A percentile compares a stretch with the other conserved stretches of the same genome.
Conservation (phyloP, 2,797 vertebrate species). For the Acomys russatus region DNA sequence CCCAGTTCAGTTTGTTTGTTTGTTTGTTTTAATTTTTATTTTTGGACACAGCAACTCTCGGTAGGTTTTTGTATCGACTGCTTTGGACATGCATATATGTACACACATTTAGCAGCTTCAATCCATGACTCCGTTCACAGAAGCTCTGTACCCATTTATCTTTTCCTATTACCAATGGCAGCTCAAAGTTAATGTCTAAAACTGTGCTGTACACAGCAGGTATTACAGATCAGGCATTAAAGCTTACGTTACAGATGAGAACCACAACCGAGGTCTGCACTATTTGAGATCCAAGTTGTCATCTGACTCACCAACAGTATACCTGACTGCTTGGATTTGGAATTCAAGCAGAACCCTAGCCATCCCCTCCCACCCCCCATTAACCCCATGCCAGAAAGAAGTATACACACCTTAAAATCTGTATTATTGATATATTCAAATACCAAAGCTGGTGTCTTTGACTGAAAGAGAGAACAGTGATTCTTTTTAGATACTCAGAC, state of each 20-base stretch:
- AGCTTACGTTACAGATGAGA: slow-evolving; percentile 44
- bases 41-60: background rate
- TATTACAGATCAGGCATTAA: slow-evolving; percentile 21
- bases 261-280: slow-evolving; percentile 25
- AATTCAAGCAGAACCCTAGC: background rate
- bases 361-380: background rate
- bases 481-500: slow-evolving; percentile 66
- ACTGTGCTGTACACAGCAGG: slow-evolving; percentile 56
- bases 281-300: background rate
- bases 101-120: background rate
- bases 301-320: background rate
- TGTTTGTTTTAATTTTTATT: background rate
- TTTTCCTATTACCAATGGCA: slow-evolving; percentile 12
- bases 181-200: slow-evolving; percentile 1
- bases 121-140: background rate
- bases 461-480: slow-evolving; percentile 92
- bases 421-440: slow-evolving; percentile 99
- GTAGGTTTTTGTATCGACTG: background rate
- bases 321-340: background rate
- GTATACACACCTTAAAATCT: slow-evolving; percentile 97
- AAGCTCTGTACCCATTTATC: background rate
- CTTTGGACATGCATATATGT: background rate
- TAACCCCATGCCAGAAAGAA: slow-evolving; percentile 59
- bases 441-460: slow-evolving; percentile 98
- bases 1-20: background rate